phyloP scores from a whole-genome alignment of 2,888 invertebrate species.

The Cheilosia urbana region DNA sequence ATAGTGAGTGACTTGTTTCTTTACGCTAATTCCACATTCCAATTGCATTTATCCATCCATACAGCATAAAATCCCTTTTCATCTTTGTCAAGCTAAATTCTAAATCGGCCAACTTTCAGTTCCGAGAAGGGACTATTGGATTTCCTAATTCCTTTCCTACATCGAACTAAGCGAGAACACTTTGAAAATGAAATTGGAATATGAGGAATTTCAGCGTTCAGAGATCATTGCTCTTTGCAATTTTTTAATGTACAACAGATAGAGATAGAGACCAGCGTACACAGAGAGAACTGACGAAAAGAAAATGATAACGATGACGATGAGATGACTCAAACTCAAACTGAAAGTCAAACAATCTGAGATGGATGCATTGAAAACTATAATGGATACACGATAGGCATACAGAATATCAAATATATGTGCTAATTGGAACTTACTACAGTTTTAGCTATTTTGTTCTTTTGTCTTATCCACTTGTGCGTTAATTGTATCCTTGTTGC shows the following conservation, averaged over 20 bases:
- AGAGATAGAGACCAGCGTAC: not conserved
- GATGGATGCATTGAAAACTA: conserved; percentile 30
- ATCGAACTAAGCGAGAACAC: conserved; percentile 41
- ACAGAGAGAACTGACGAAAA: conserved; percentile 15
- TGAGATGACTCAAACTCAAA: conserved; percentile 7
- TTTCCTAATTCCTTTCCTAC: too few species aligned
- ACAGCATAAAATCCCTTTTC: conserved; percentile 2
- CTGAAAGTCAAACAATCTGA: not conserved
- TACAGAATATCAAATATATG: not conserved
- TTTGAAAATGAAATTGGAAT: conserved; percentile 47
- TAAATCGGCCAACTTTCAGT: too few species aligned
- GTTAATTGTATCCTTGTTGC: not conserved
- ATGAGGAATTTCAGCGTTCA: conserved; percentile 48
- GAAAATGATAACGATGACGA: conserved; percentile 38
- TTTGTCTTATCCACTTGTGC: conserved; percentile 50
- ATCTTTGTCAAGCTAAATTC: not conserved
- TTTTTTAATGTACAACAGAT: conserved; percentile 14
- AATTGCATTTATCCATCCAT: conserved; percentile 6
- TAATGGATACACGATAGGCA: not conserved
- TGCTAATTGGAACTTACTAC: conserved; percentile 23
- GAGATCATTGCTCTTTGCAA: conserved; percentile 71
- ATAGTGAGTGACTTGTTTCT: not conserved
- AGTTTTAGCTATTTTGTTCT: conserved; percentile 44
- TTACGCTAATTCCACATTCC: conserved; percentile 10
- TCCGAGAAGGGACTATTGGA: not conserved